Evolutionary conservation across 2,888 invertebrate species (phyloP), one percentile per base, ranked within the genome.

Genomic region (Carterocephalus palaemon): DNA sequence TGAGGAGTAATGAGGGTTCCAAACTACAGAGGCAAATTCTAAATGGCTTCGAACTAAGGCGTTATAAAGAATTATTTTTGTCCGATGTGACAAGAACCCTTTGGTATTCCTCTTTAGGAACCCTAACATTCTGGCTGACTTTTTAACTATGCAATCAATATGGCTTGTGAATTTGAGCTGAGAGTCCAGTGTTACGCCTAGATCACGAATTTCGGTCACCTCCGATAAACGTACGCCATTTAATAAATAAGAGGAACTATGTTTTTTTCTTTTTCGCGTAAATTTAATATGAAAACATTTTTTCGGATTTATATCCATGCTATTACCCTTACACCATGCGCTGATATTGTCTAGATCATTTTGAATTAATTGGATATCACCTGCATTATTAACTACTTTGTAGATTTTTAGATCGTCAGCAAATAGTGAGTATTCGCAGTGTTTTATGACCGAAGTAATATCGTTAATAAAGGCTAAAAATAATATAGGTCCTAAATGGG

Each of bases 91-190:
- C 8, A 16, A 15, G 8, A 46, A 46, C 7, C 19, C 32, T 4
- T 16, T 24, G 16, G 38, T 29, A 29, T 34, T 42, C 13, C 37
- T 29, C 17, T 42, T 47, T 3, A 47, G 1, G 28, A 47, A 47
- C 1, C 47, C 47, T 4, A 47, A 10, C 32, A 32, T 34, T 9
- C 13, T 28, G 3, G 48, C 38, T 3, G 43, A 20, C 16, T 37
- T 48, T 17, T 33, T 29, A 5, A 45, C 37, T 4, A 40, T 31
- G 2, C 9, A 10, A 6, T 47, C 26, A 6, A 47, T 26, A 7
- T 42, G 37, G 3, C 19, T 2, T 6, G 15, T 12, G 22, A 38
- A 38, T 12, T 23, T 37, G n/a, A 47, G 17, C 10, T 38, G 13
- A 12, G 23, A 23, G 16, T 42, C 47, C 13, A 38, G 6, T 1